Conservation (phyloP, 2,888 invertebrate species). For the Dione juno region DNA sequence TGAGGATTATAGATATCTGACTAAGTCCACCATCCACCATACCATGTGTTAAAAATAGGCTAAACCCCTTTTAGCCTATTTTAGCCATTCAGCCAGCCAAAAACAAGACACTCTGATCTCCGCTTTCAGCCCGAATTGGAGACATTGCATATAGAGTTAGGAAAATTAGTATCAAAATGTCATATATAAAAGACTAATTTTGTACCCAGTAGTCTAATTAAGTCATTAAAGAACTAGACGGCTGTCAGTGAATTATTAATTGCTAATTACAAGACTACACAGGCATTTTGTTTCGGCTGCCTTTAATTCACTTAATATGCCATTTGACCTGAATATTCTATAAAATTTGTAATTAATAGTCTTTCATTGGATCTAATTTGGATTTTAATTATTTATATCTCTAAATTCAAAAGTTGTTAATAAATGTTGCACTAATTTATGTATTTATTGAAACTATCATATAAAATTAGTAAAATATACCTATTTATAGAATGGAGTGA, state of each 20-base stretch:
- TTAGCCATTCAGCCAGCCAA: too few relatives aligned
- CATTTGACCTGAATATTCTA: constrained; percentile 18
- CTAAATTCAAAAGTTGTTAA: too few relatives aligned
- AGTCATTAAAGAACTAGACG: constrained; percentile 21
- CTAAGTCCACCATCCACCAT: too few relatives aligned
- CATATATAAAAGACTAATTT: not conserved
- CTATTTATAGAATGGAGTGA: too few relatives aligned
- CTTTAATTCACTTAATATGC: constrained; percentile 12
- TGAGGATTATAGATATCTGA: too few relatives aligned
- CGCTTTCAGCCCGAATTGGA: not conserved
- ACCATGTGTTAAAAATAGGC: too few relatives aligned
- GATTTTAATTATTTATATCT: not conserved
- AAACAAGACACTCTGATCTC: too few relatives aligned
- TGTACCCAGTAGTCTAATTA: not conserved
- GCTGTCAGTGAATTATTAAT: constrained; percentile 34
- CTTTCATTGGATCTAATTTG: not conserved
- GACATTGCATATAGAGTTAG: not conserved
- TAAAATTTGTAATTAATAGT: not conserved
- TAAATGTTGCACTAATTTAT: too few relatives aligned
- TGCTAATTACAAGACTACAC: constrained; percentile 10
- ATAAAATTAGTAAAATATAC: too few relatives aligned
- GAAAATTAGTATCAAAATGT: not conserved
- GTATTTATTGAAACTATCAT: too few relatives aligned
- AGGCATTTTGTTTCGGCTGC: constrained; percentile 7
- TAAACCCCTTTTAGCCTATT: too few relatives aligned